Evolutionary conservation across 2,888 invertebrate species (phyloP).

Genomic region (Coenonympha arcania): DNA sequence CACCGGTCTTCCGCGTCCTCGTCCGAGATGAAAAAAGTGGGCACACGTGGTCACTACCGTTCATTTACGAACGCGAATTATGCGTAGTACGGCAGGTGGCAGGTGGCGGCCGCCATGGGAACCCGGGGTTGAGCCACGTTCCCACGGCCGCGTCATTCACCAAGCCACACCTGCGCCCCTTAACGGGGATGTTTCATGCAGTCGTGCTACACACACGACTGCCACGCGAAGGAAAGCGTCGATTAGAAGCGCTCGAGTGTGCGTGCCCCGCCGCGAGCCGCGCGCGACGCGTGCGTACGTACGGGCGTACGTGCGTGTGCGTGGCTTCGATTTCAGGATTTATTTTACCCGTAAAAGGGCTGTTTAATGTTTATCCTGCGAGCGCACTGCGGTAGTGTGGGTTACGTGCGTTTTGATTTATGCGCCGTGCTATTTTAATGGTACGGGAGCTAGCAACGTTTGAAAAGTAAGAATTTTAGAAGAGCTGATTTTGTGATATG

Average conservation of each 20-base stretch:
- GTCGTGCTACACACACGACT: slow-evolving; percentile 65
- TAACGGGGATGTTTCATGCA: slow-evolving; percentile 59
- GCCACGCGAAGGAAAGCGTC: slow-evolving; percentile 69
- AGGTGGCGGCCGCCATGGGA: slow-evolving; percentile 63
- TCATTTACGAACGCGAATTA: slow-evolving; percentile 74
- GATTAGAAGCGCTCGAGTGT: slow-evolving; percentile 54
- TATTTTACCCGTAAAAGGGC: slow-evolving; percentile 47
- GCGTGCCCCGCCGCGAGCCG: slow-evolving; percentile 30
- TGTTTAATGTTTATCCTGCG: slow-evolving; percentile 48
- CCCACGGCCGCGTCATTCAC: slow-evolving; percentile 71
- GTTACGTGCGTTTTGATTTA: slow-evolving; percentile 39
- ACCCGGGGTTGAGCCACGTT: slow-evolving; percentile 66
- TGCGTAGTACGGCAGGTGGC: slow-evolving; percentile 74
- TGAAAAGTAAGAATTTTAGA: too few species aligned
- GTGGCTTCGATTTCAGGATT: slow-evolving; percentile 47
- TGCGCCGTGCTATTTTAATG: slow-evolving; percentile 43
- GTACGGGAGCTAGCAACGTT: too few species aligned
- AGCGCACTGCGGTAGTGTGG: slow-evolving; percentile 28
- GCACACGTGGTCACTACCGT: slow-evolving; percentile 74
- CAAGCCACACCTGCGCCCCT: slow-evolving; percentile 68
- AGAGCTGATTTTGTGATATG: too few species aligned
- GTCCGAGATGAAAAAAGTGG: slow-evolving; percentile 53
- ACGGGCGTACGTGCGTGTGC: slow-evolving; percentile 16
- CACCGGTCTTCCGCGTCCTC: slow-evolving; percentile 68
- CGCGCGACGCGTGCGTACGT: slow-evolving; percentile 28